Evolutionary conservation across 1,140 invertebrate species (phyloP).

Genomic region (Drosophila ananassae): DNA sequence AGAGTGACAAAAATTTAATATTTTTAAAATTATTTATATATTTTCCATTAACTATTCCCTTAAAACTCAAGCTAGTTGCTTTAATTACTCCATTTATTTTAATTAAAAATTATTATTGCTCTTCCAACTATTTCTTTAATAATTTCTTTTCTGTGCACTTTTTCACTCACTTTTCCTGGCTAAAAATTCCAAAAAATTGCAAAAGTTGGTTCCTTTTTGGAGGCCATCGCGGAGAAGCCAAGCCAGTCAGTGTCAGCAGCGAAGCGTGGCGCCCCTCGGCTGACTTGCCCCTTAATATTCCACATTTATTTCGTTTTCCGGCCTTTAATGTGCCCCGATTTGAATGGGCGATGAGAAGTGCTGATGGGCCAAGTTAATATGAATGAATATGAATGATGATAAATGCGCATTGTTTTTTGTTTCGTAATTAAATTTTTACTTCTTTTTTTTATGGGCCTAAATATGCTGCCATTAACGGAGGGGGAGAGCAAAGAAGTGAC

Average conservation of each 20-base stretch:
- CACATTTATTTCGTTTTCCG: constrained; percentile 44
- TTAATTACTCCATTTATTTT: too few relatives aligned
- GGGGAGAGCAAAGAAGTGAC: not conserved
- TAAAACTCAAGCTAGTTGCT: too few relatives aligned
- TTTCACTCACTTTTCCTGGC: constrained; percentile 16
- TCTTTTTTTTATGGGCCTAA: constrained; percentile 30
- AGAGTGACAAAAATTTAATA: not conserved
- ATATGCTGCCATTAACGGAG: constrained; percentile 21
- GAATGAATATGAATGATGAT: constrained; percentile 46
- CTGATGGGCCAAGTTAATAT: constrained; percentile 51
- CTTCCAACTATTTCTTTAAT: not conserved
- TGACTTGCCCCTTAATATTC: constrained; percentile 48
- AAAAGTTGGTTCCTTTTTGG: constrained; percentile 21
- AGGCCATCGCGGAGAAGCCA: too few relatives aligned
- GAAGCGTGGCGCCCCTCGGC: constrained; percentile 47
- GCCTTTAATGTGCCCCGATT: constrained; percentile 42
- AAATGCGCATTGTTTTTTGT: constrained; percentile 36
- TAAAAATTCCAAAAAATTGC: constrained; percentile 15
- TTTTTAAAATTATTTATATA: too few relatives aligned
- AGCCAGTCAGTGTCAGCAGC: constrained; percentile 5
- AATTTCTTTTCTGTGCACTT: not conserved
- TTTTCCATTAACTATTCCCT: too few relatives aligned
- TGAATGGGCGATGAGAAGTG: constrained; percentile 39
- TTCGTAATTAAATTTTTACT: constrained; percentile 46
- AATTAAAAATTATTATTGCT: not conserved